Evolutionary conservation across 1,140 invertebrate genomes (phyloP), one percentile per base, ranked within the genome.

Genomic region (Camponotus pennsylvanicus): DNA sequence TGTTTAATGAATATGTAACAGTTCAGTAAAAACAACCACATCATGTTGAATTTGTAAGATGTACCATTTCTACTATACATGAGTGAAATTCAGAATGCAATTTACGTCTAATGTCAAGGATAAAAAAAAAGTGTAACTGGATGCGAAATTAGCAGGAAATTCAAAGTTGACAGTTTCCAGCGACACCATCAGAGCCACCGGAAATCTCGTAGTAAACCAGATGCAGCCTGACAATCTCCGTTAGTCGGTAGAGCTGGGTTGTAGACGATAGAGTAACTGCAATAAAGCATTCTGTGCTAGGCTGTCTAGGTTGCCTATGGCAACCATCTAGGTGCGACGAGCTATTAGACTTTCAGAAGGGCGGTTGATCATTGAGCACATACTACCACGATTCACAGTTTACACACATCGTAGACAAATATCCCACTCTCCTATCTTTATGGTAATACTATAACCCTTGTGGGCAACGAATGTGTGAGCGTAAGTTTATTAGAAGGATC

Each of bases 261-360:
- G 75, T 52, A 79, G 69, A 64, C 34, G 45, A 76, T 49, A 66
- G 40, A 89, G 88, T 91, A 89, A 82, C 84, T 27, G 5, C 49
- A 66, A 63, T 42, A 34, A 59, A 63, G 55, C 61, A 18, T 9
- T 57, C 83, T 61, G 86, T 89, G 83, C 27, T 27, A 27, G 27
- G 27, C 67, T 86, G 73, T 88, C 91, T 87, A 83, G 59, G 92
- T 92, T 92, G 90, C 92, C 92, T 91, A 77, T 87, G 88, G 91
- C 91, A 93, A 92, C 92, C 89, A 85, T 80, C 75, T 89, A 86
- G 86, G 34, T 87, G 77, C 76, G 75, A 67, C 83, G 87, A 91
- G 78, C 92, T 91, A 93, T 93, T 92, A 93, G 91, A 93, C 91
- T 93, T 92, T 92, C 91, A 91, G 89, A 91, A 89, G 89, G 87